A percentile compares a stretch with the other conserved stretches of the same genome.
These are phyloP conservation scores for Margaritifera margaritifera DNA, from an alignment of 2,888 invertebrate species.

Conservation along the genomic window DNA sequence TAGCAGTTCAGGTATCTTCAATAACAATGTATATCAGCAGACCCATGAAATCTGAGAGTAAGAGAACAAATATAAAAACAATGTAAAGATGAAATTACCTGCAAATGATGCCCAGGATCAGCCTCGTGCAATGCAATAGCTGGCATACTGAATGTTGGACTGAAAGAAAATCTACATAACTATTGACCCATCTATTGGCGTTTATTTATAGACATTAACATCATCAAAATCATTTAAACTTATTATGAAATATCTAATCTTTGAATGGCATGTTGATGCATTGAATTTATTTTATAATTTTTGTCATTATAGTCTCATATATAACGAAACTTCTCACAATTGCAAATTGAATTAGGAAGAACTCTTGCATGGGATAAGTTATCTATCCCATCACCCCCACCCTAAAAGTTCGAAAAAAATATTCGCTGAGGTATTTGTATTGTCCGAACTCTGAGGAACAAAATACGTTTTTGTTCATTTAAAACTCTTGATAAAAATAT, in stretches of 20 bases:
- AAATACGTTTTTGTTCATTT: no score
- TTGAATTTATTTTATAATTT: background rate
- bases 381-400: no score
- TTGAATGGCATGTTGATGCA: background rate
- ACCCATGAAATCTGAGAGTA: background rate
- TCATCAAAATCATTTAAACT: no score
- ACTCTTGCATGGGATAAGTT: no score
- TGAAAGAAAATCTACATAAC: conserved; percentile 31
- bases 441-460: no score
- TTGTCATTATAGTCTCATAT: background rate
- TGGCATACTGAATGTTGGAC: conserved; percentile 71
- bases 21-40: background rate
- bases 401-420: no score
- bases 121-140: conserved; percentile 72
- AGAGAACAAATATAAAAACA: no score
- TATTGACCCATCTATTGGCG: background rate
- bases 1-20: background rate
- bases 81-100: conserved; percentile 41
- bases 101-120: conserved; percentile 73
- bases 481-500: no score
- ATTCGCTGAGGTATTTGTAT: no score
- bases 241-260: background rate
- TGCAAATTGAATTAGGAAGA: no score
- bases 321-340: no score
- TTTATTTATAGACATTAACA: no score